Evolutionary conservation across 2,797 vertebrate genomes (phyloP), one percentile per base, ranked within the genome.

Genomic region (Loriculus beryllinus): DNA sequence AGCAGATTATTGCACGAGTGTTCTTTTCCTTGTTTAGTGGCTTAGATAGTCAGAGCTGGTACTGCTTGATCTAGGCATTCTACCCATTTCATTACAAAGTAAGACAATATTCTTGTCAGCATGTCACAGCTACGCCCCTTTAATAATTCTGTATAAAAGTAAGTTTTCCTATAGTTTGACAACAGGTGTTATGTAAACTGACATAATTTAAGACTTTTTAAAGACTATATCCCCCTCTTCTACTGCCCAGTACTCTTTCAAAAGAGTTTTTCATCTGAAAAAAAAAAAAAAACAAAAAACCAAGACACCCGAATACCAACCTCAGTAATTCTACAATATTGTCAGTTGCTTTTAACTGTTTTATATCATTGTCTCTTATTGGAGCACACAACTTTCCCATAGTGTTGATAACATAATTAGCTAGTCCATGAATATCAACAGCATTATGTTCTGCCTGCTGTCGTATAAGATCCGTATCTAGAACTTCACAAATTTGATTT

Each of bases 321-420:
- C 98, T 99, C 90, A 99, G 98, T 93, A 98, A 94, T 25, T 97
- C 97, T 51, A 99, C 98, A 0, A 98, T 97, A 90, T 98, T 98
- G 45, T 97, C 97, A 17, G 98, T 98, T 82, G 98, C 97, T 75
- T 97, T 98, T 70, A 99, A 97, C 88, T 98, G 98, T 95, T 98
- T 98, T 90, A 99, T 98, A 26, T 99, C 98, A 0, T 98, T 96
- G 49, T 99, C 99, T 71, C 99, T 97, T 83, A 98, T 64, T 0
- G 99, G 99, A 26, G 99, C 98, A 86, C 99, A 99, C 54, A 99
- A 51, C 93, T 99, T 99, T 64, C 98, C 98, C 99, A 99, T 99
- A 22, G 98, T 98, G 89, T 96, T 98, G 95, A 99, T 98, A 70
- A 99, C 97, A 40, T 99, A 99, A 72, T 97, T 98, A 92, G 98